Evolutionary conservation across 1,140 invertebrate genomes (phyloP).

Genomic region (Papilio polytes): DNA sequence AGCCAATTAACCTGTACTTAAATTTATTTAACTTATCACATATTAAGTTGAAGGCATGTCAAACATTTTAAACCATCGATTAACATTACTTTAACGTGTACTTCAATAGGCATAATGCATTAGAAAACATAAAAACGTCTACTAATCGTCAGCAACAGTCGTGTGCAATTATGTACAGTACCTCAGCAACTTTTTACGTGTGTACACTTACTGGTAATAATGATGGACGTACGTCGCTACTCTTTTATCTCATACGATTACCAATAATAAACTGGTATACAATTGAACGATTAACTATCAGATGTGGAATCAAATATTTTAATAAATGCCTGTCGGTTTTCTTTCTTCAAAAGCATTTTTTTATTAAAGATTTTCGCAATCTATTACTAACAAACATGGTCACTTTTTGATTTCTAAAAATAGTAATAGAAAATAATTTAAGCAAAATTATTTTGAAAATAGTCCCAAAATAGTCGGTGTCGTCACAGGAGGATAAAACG

Average conservation of each 20-base stretch:
- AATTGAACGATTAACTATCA: not conserved
- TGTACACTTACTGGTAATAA: not conserved
- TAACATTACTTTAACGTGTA: slow-evolving; percentile 10
- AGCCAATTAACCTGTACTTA: slow-evolving; percentile 17
- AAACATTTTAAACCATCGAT: slow-evolving; percentile 14
- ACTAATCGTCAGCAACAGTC: slow-evolving; percentile 4
- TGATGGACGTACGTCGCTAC: slow-evolving; percentile 8
- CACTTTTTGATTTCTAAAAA: too few relatives aligned
- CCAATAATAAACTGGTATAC: not conserved
- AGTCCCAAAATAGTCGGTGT: too few relatives aligned
- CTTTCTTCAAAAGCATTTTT: not conserved
- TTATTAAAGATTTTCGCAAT: not conserved
- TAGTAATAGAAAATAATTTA: too few relatives aligned
- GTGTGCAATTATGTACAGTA: slow-evolving; percentile 15
- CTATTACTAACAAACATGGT: not conserved
- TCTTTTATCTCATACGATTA: slow-evolving; percentile 8
- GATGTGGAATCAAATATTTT: not conserved
- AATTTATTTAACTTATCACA: slow-evolving; percentile 20
- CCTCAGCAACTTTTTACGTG: not conserved
- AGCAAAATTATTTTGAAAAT: too few relatives aligned
- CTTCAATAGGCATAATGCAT: slow-evolving; percentile 10
- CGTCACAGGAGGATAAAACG: too few relatives aligned
- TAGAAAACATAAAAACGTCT: slow-evolving; percentile 17
- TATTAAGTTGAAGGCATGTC: not conserved
- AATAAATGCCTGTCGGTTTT: not conserved